These are phyloP conservation scores for Stichodactyla mertensii DNA, from an alignment of 64 coral and sea anemone genomes.

Conservation along the genomic window DNA sequence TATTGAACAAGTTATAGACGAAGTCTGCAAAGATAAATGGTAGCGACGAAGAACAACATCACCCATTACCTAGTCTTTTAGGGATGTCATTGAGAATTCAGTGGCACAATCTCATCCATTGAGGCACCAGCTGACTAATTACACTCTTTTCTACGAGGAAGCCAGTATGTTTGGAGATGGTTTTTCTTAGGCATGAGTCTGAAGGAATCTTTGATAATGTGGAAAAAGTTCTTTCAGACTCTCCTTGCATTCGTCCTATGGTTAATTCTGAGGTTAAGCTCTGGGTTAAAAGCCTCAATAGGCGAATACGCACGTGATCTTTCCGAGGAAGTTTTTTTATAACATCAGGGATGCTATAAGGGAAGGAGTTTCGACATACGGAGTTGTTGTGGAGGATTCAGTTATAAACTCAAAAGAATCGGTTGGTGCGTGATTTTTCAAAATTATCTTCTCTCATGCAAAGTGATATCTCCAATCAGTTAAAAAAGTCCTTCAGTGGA, in stretches of 20 bases:
- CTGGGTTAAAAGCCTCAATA: conserved; percentile 44
- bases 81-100: conserved; percentile 29
- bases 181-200: conserved; percentile 18
- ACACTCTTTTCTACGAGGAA: conserved; percentile 22
- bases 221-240: not conserved
- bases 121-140: conserved; percentile 17
- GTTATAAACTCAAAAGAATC: conserved; percentile 14
- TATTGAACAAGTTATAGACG: conserved; percentile 19
- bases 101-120: conserved; percentile 37
- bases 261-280: conserved; percentile 30
- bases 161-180: conserved; percentile 24
- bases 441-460: not conserved
- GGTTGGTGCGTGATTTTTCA: not conserved
- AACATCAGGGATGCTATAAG: conserved; percentile 29
- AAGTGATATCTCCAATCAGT: not conserved
- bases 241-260: conserved; percentile 17
- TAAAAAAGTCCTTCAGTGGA: conserved; percentile 26
- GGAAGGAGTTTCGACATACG: conserved; percentile 18
- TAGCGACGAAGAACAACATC: not conserved
- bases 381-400: conserved; percentile 18
- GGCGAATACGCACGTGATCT: conserved; percentile 41
- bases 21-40: conserved; percentile 17
- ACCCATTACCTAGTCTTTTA: conserved; percentile 17
- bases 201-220: not conserved
- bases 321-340: conserved; percentile 37